Base-by-base conservation (phyloP, 1,140 invertebrate species). In the Sesamia nonagrioides region DNA sequence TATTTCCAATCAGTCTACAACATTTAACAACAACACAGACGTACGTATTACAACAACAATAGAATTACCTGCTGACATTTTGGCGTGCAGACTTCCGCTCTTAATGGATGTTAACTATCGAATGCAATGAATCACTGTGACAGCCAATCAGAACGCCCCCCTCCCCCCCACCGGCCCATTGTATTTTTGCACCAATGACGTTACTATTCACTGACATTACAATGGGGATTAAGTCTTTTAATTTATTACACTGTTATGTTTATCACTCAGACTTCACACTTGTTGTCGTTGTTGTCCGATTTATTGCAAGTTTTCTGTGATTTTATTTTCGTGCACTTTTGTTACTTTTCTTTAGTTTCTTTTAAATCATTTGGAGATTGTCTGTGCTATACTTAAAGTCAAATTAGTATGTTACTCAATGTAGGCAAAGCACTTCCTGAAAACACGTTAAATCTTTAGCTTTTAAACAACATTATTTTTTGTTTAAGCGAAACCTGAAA, bases 41-140 rank as follows among this genome's bases (percentile, higher is more conserved):
- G 13, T 60, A 60, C 37, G 17, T 9, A 17, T 18, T n/a, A 63
- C 37, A 42, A 42, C 37, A 63, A 40, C 60, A 37, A 63, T 63
- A 63, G 60, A 42, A 52, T 86, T 90, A 94, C 92, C 92, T 91
- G 92, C 92, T 79, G 92, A 94, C 92, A 94, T 94, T 82, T 89
- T 89, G 77, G 50, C 61, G 42, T 71, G 50, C 72, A 77, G 72
- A 72, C 82, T 81, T 86, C 79, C 73, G 72, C 27, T 75, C 60
- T 84, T 69, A 85, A 77, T 82, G 79, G 77, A 33, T 71, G 60
- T 78, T 79, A 56, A 37, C 40, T 73, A 81, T 78, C 45, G 56
- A 84, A 81, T 86, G 86, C 76, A 69, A 80, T 82, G 66, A 82
- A 74, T 84, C 81, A 77, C 77, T 52, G 18, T 60, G 72, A 82